These are phyloP conservation scores for Sarcophaga carnaria DNA, from an alignment of 2,888 invertebrate species.

Conservation along the genomic window DNA sequence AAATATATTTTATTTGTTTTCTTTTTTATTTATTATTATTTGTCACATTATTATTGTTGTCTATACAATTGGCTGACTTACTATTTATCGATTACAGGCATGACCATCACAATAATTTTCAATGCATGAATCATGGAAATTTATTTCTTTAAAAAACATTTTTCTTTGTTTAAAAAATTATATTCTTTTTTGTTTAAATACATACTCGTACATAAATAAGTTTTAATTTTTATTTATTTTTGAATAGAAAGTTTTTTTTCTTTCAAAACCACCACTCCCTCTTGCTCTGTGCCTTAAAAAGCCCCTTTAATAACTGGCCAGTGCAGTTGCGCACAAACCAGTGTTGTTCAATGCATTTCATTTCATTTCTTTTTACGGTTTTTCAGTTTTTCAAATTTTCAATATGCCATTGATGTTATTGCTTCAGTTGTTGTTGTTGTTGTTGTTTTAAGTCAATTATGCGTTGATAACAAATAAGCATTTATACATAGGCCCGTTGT, in stretches of 20 bases:
- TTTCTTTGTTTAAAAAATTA: neutral
- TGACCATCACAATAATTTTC: slow-evolving; percentile 1
- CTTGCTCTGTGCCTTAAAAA: too few relatives aligned
- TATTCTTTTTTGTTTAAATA: neutral
- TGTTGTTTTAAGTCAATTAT: slow-evolving; percentile 41
- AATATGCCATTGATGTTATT: neutral
- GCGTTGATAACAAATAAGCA: slow-evolving; percentile 37
- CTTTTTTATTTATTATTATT: neutral
- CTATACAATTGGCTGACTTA: neutral
- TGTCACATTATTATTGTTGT: too few relatives aligned
- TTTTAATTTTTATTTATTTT: too few relatives aligned
- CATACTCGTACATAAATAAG: too few relatives aligned
- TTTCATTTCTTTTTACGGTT: neutral
- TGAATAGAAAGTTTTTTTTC: too few relatives aligned
- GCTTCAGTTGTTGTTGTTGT: neutral
- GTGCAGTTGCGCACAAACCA: too few relatives aligned
- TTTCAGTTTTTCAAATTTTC: slow-evolving; percentile 9
- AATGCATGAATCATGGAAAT: slow-evolving; percentile 1
- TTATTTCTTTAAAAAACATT: neutral
- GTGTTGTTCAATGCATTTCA: too few relatives aligned
- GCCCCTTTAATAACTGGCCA: too few relatives aligned
- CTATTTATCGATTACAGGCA: slow-evolving; percentile 13
- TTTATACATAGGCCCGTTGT: neutral
- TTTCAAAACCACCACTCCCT: too few relatives aligned
- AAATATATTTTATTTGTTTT: slow-evolving; percentile 13